phyloP scores from a whole-genome alignment of 1,140 invertebrate genomes.

The Harpegnathos saltator region DNA sequence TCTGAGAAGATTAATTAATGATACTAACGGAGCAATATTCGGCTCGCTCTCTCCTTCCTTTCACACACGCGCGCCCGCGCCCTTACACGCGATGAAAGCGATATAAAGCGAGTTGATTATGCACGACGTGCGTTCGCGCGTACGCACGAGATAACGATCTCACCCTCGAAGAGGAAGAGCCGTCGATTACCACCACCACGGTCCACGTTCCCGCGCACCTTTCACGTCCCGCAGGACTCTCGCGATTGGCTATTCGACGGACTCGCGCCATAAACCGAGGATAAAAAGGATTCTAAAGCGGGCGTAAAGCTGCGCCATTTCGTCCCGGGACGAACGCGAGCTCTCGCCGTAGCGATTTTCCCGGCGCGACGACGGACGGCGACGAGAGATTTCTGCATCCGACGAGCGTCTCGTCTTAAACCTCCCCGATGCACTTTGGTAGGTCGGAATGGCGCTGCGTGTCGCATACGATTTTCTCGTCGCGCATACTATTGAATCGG shows the following conservation, averaged over 20 bases:
- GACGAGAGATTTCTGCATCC: conserved; percentile 2
- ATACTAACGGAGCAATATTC: not conserved
- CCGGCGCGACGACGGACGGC: not conserved
- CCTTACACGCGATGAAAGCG: not conserved
- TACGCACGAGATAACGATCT: not conserved
- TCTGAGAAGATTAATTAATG: not conserved
- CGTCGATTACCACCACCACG: not conserved
- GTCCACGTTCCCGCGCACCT: not conserved
- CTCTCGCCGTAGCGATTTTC: conserved; percentile 1
- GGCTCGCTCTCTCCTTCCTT: no score
- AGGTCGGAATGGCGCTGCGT: not conserved
- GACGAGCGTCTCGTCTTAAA: conserved; percentile 9
- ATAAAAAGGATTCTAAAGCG: conserved; percentile 50
- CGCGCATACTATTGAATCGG: not conserved
- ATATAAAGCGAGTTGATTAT: not conserved
- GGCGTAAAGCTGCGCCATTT: conserved; percentile 23
- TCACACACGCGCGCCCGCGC: not conserved
- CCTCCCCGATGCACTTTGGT: not conserved
- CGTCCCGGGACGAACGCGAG: conserved; percentile 13
- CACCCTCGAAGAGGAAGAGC: not conserved
- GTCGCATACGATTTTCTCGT: not conserved
- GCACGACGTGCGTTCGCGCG: not conserved
- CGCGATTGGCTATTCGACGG: conserved; percentile 42
- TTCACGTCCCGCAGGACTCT: conserved; percentile 1
- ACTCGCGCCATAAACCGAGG: conserved; percentile 37